Evolutionary conservation across 1,140 invertebrate species (phyloP).

Genomic region (Tenebrio molitor): DNA sequence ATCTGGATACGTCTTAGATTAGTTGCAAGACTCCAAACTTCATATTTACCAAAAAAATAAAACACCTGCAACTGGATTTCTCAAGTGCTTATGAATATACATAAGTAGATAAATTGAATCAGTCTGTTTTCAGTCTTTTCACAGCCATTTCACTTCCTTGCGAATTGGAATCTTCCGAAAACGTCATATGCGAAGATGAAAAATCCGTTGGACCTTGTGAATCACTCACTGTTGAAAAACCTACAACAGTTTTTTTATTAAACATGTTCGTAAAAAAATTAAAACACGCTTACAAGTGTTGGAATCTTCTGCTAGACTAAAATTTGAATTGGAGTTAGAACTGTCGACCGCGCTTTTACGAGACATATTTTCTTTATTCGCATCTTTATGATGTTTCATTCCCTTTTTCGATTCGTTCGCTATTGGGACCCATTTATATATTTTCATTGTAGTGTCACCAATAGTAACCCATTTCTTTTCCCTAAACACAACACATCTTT

Average conservation of each 20-base stretch:
- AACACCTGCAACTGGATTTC: conserved; percentile 4
- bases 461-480: conserved; percentile 99
- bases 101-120: conserved; percentile 41
- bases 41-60: conserved; percentile 1
- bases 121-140: conserved; percentile 83
- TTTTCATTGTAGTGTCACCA: conserved; percentile 98
- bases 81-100: conserved; percentile 16
- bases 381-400: conserved; percentile 71
- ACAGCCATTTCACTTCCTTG: conserved; percentile 85
- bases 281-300: conserved; percentile 82
- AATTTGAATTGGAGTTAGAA: conserved; percentile 86
- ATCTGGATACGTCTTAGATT: background rate
- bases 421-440: conserved; percentile 98
- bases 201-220: conserved; percentile 89
- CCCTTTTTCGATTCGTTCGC: conserved; percentile 79
- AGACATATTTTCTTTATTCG: conserved; percentile 84
- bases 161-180: conserved; percentile 91
- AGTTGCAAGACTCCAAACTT: conserved; percentile 12
- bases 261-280: conserved; percentile 34
- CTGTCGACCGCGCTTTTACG: conserved; percentile 77
- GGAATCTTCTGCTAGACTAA: conserved; percentile 87
- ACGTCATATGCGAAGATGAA: conserved; percentile 84
- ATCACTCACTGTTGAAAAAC: conserved; percentile 91
- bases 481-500: conserved; percentile 69
- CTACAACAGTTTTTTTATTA: no score